A percentile compares a stretch with the other conserved stretches of the same genome.
These are phyloP conservation scores for Centropristis striata DNA, from an alignment of 2,113 vertebrate genomes.

Conservation along the genomic window DNA sequence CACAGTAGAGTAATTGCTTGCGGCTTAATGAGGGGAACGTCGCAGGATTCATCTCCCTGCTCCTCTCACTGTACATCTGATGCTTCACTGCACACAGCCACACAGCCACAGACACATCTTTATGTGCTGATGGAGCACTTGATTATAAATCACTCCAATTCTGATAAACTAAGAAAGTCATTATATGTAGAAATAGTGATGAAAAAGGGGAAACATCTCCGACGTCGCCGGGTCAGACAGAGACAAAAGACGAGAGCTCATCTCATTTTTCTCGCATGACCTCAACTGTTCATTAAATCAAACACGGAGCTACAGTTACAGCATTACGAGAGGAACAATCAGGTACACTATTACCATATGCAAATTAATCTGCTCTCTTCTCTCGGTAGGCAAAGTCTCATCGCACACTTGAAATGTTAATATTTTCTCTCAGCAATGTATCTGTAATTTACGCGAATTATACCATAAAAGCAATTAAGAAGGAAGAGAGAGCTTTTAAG, in stretches of 20 bases:
- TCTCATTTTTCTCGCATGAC: conserved; percentile 34
- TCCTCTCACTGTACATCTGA: conserved; percentile 64
- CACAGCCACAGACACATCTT: conserved; percentile 13
- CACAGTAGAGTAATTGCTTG: conserved; percentile 75
- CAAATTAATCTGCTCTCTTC: conserved; percentile 51
- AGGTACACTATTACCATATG: conserved; percentile 63
- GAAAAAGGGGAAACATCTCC: conserved; percentile 14
- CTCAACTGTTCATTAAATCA: conserved; percentile 57
- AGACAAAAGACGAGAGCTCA: conserved; percentile 37
- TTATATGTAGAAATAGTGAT: conserved; percentile 14
- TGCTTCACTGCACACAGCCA: conserved; percentile 39
- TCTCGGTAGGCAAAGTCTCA: conserved; percentile 35
- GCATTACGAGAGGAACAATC: conserved; percentile 39
- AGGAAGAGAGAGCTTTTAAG: conserved; percentile 36
- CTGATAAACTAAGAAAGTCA: conserved; percentile 54
- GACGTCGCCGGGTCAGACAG: conserved; percentile 30
- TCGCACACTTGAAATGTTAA: conserved; percentile 59
- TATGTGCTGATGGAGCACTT: conserved; percentile 40
- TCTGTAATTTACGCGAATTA: conserved; percentile 63
- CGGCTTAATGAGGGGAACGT: conserved; percentile 58
- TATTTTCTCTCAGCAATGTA: conserved; percentile 54
- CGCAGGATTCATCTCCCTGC: conserved; percentile 49
- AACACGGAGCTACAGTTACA: conserved; percentile 42
- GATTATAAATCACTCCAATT: conserved; percentile 54
- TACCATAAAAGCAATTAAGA: conserved; percentile 57